Conservation (phyloP, 2,113 vertebrate genomes). For the Caranx ignobilis region DNA sequence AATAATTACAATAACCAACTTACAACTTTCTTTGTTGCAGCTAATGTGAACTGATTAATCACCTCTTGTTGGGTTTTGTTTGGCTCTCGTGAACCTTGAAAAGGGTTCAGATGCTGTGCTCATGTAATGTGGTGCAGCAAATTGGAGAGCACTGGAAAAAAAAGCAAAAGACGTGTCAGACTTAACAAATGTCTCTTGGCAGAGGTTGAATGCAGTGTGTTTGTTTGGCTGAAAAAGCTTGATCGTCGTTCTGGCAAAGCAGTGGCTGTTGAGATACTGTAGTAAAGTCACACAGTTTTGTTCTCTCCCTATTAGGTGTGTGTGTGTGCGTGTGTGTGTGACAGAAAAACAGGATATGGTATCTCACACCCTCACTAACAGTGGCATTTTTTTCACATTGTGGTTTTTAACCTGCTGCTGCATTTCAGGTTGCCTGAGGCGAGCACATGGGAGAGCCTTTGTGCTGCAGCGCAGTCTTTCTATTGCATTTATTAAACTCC, state of each 20-base stretch:
- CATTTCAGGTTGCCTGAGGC: constrained; percentile 47
- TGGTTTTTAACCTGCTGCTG: constrained; percentile 57
- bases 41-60: constrained; percentile 32
- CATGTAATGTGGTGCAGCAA: constrained; percentile 8
- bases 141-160: constrained; percentile 26
- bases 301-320: constrained; percentile 17
- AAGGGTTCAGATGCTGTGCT: constrained; percentile 1
- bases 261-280: constrained; percentile 2
- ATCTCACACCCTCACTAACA: constrained; percentile 32
- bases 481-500: constrained; percentile 10
- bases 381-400: constrained; percentile 39
- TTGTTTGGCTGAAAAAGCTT: background rate
- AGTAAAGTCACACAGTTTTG: constrained; percentile 3
- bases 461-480: background rate
- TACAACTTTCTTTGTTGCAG: constrained; percentile 1
- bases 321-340: constrained; percentile 13
- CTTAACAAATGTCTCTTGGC: constrained; percentile 45
- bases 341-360: constrained; percentile 79
- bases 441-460: constrained; percentile 21
- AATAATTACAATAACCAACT: background rate
- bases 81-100: constrained; percentile 15
- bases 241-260: constrained; percentile 1
- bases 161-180: constrained; percentile 27
- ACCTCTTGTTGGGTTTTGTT: constrained; percentile 14
- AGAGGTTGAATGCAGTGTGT: constrained; percentile 23